phyloP scores from a whole-genome alignment of 1,140 invertebrate species.

The Triops cancriformis region DNA sequence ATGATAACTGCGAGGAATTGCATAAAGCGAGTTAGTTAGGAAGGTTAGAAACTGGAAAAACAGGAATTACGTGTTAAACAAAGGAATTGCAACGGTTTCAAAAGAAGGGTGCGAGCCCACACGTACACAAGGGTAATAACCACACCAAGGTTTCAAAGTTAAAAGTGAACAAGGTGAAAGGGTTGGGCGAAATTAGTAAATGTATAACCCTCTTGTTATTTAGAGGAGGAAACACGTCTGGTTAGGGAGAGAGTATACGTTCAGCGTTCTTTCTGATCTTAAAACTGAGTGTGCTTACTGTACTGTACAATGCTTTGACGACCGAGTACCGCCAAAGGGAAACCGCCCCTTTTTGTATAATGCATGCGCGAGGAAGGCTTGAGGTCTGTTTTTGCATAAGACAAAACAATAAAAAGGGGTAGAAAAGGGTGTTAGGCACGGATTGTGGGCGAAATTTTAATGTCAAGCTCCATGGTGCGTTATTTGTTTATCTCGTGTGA shows the following conservation, averaged over 20 bases:
- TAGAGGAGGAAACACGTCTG: background rate
- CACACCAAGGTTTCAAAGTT: too few species aligned
- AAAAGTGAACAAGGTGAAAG: too few species aligned
- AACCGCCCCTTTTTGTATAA: background rate
- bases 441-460: background rate
- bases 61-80: background rate
- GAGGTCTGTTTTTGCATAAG: slow-evolving; percentile 1
- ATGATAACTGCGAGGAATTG: background rate
- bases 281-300: too few species aligned
- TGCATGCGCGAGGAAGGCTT: background rate
- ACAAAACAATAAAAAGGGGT: background rate
- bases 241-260: background rate
- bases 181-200: background rate
- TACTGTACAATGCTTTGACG: too few species aligned
- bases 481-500: background rate
- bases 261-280: too few species aligned
- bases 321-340: background rate
- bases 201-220: background rate
- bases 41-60: background rate
- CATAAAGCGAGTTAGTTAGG: background rate
- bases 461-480: background rate
- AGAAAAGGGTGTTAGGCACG: background rate
- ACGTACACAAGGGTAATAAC: too few species aligned
- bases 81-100: background rate
- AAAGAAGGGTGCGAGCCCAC: too few species aligned